Conservation (phyloP, 2,797 vertebrate genomes). For the Poecilia velifera region DNA sequence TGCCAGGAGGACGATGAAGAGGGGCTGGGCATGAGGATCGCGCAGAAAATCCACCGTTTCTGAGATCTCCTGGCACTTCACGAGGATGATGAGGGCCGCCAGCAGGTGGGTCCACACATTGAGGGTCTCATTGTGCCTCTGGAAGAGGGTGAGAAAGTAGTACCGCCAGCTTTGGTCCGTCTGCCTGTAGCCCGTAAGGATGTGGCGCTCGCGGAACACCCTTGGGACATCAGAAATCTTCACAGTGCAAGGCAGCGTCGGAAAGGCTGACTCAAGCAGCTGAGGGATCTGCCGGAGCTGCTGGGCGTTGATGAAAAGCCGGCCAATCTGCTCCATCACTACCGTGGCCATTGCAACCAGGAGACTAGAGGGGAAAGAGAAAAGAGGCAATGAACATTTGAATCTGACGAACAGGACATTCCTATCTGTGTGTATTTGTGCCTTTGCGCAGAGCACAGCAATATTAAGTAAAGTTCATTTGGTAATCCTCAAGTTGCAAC, state of each 20-base stretch:
- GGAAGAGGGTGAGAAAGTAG: conserved; percentile 93
- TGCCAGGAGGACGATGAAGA: conserved; percentile 88
- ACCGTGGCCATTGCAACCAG: conserved; percentile 87
- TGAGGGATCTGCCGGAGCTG: conserved; percentile 85
- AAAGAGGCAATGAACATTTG: conserved; percentile 12
- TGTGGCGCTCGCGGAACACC: conserved; percentile 92
- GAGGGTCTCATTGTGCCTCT: conserved; percentile 92
- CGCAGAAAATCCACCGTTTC: conserved; percentile 88
- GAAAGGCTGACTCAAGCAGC: conserved; percentile 82
- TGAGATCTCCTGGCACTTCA: conserved; percentile 85
- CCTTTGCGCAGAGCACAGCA: neutral
- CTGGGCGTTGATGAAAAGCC: conserved; percentile 83
- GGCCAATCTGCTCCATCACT: conserved; percentile 88
- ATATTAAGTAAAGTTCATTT: neutral
- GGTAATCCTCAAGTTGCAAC: neutral
- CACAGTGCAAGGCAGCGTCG: conserved; percentile 86
- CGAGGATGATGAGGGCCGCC: conserved; percentile 86
- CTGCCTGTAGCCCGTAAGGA: conserved; percentile 89
- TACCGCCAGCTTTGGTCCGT: conserved; percentile 90
- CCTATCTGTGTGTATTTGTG: neutral
- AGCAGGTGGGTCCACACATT: conserved; percentile 95
- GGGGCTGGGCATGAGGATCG: conserved; percentile 89
- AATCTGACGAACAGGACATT: conserved; percentile 9
- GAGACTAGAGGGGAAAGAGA: conserved; percentile 21
- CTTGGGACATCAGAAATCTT: conserved; percentile 87